Base-by-base conservation (phyloP, 2,113 vertebrate genomes). In the Mesitornis unicolor region DNA sequence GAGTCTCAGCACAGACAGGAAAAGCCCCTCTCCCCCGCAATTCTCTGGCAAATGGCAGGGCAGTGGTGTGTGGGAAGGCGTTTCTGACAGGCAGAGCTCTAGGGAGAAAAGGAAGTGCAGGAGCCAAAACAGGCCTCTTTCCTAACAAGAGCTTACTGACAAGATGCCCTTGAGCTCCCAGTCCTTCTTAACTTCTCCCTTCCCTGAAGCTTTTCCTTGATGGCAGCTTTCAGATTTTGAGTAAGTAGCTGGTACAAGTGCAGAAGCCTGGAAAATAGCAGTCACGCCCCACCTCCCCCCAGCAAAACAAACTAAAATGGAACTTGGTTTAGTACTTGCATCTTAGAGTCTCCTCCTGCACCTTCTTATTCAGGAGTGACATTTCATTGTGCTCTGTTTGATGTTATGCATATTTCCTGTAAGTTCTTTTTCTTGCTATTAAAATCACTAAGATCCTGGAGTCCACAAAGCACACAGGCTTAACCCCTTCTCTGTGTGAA, bases 21-120 rank as follows among this genome's bases (percentile, higher is more conserved):
- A 97, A 98, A 98, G 97, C 96, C 97, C 94, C 96, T 98, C 96
- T 96, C 95, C 96, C 96, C 97, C 93, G 96, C 97, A 98, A 84
- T 96, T 96, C 91, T 97, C 96, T 97, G 95, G 97, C 93, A 95
- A 97, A 95, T 86, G 94, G 91, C 92, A 97, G 77, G 90, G 95
- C 81, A 88, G 77, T 81, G 38, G 42, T 97, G 97, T 97, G 97
- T 97, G 97, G 97, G 97, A 98, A 96, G 96, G 90, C 74, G 48
- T 95, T 97, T 95, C 93, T 98, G 97, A 98, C 97, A 97, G 96
- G 96, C 85, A 96, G 97, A 95, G 92, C 95, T 96, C 95, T 94
- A 83, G 97, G 94, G 97, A 98, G 80, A 96, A 81, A 89, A 94
- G 96, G 90, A 93, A 96, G 13, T 31, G 57, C 88, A 35, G 93